phyloP scores from a whole-genome alignment of 1,140 invertebrate genomes.

The Trialeurodes vaporariorum region DNA sequence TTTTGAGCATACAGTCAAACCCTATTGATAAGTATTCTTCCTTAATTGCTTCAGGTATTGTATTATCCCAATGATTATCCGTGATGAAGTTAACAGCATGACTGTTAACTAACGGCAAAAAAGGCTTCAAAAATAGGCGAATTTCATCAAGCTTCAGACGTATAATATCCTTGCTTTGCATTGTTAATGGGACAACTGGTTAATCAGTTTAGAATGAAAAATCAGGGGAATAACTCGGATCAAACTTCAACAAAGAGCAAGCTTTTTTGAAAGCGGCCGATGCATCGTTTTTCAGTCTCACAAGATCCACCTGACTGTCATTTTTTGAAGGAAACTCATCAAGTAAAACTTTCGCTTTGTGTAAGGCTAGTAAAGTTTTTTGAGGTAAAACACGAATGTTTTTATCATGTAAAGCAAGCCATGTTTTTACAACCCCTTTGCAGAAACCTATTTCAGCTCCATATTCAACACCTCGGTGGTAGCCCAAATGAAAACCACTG shows the following conservation, averaged over 20 bases:
- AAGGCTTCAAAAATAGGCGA: constrained; percentile 42
- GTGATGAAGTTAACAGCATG: constrained; percentile 74
- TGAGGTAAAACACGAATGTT: constrained; percentile 14
- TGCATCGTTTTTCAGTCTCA: constrained; percentile 24
- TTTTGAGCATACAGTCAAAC: constrained; percentile 3
- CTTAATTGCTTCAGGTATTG: constrained; percentile 42
- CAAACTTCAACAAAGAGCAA: constrained; percentile 29
- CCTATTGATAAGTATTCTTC: constrained; percentile 33
- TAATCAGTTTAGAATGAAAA: not conserved
- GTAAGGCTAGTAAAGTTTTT: constrained; percentile 18
- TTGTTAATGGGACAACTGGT: constrained; percentile 3
- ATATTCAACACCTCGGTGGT: constrained; percentile 30
- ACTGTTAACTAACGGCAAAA: constrained; percentile 52
- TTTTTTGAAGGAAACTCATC: constrained; percentile 28
- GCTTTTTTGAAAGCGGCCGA: constrained; percentile 30
- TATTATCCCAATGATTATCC: constrained; percentile 48
- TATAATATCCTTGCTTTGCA: constrained; percentile 16
- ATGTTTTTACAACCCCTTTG: constrained; percentile 18
- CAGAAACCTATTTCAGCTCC: constrained; percentile 33
- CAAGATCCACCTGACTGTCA: constrained; percentile 25
- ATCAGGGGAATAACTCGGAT: constrained; percentile 19
- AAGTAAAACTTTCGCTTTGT: constrained; percentile 25
- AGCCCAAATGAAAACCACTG: constrained; percentile 32
- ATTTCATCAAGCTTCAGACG: constrained; percentile 39
- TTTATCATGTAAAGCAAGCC: constrained; percentile 7